phyloP scores from a whole-genome alignment of 2,113 vertebrate species.

The Dromiciops gliroides region DNA sequence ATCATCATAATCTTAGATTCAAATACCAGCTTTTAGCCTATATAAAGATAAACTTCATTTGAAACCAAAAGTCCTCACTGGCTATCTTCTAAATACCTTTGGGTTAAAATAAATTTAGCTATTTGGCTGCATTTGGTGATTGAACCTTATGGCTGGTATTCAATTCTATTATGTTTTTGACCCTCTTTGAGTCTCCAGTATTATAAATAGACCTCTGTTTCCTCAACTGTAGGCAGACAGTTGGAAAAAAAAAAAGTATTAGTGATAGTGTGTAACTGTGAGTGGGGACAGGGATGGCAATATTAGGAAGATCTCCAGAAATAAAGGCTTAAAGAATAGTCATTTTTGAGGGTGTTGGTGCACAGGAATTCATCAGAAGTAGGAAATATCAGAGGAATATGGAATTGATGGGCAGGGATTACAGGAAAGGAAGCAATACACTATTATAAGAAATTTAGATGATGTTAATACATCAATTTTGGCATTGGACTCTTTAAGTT shows the following conservation, averaged over 20 bases:
- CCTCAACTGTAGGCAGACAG: slow-evolving; percentile 24
- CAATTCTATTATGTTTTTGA: slow-evolving; percentile 31
- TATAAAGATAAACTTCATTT: slow-evolving; percentile 22
- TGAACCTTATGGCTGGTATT: slow-evolving; percentile 8
- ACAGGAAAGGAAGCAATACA: slow-evolving; percentile 41
- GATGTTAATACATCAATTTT: slow-evolving; percentile 47
- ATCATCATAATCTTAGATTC: slow-evolving; percentile 33
- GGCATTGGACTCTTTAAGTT: slow-evolving; percentile 38
- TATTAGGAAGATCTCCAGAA: slow-evolving; percentile 38
- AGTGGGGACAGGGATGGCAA: too few relatives aligned
- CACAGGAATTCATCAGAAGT: slow-evolving; percentile 24
- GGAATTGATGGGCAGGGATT: slow-evolving; percentile 25
- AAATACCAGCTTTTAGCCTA: slow-evolving; percentile 29
- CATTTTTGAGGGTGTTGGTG: slow-evolving; percentile 10
- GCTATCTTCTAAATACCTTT: slow-evolving; percentile 25
- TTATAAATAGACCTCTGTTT: slow-evolving; percentile 33
- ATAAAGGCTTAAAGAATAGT: neutral
- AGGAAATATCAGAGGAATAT: slow-evolving; percentile 33
- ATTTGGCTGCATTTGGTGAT: neutral
- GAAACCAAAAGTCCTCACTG: neutral
- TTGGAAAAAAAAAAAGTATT: slow-evolving; percentile 22
- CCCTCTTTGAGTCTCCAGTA: slow-evolving; percentile 44
- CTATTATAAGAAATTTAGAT: slow-evolving; percentile 37
- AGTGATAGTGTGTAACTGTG: slow-evolving; percentile 6
- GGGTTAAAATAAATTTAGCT: slow-evolving; percentile 18